Evolutionary conservation across 2,797 vertebrate species (phyloP).

Genomic region (Odontamblyopus rebecca): DNA sequence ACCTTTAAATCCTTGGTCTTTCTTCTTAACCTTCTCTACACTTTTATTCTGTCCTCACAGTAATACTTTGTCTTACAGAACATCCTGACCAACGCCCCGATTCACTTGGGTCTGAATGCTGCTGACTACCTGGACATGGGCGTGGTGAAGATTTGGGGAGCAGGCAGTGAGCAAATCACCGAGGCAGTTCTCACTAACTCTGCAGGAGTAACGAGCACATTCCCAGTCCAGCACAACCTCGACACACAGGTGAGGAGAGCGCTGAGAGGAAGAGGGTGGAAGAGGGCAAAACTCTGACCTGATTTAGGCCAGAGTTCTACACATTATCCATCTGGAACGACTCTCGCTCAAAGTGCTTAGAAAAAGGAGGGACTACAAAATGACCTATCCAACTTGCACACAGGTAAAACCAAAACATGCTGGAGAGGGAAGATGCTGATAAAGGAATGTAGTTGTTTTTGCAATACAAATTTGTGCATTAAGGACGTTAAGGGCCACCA

Average conservation of each 20-base stretch:
- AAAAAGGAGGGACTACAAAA: too few species aligned
- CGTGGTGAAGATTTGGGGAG: slow-evolving; percentile 79
- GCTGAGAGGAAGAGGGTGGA: not conserved
- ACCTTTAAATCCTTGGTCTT: not conserved
- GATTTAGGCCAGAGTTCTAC: too few species aligned
- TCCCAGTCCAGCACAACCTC: not conserved
- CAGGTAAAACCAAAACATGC: too few species aligned
- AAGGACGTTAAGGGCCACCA: too few species aligned
- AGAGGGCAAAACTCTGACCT: not conserved
- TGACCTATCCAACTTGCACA: too few species aligned
- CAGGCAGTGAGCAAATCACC: slow-evolving; percentile 20
- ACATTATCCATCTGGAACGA: too few species aligned
- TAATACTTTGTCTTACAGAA: slow-evolving; percentile 58
- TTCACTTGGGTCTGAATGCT: slow-evolving; percentile 20
- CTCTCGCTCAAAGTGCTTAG: too few species aligned
- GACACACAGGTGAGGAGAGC: slow-evolving; percentile 64
- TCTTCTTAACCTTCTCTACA: not conserved
- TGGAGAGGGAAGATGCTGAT: too few species aligned
- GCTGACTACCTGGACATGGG: slow-evolving; percentile 69
- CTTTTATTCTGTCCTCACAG: not conserved
- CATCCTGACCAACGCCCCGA: slow-evolving; percentile 42
- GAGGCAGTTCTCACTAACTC: slow-evolving; percentile 41
- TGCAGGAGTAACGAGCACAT: accelerated
- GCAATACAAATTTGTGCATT: too few species aligned
- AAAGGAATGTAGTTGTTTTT: too few species aligned